Conservation (phyloP, 2,888 invertebrate genomes). For the Troides aeacus region DNA sequence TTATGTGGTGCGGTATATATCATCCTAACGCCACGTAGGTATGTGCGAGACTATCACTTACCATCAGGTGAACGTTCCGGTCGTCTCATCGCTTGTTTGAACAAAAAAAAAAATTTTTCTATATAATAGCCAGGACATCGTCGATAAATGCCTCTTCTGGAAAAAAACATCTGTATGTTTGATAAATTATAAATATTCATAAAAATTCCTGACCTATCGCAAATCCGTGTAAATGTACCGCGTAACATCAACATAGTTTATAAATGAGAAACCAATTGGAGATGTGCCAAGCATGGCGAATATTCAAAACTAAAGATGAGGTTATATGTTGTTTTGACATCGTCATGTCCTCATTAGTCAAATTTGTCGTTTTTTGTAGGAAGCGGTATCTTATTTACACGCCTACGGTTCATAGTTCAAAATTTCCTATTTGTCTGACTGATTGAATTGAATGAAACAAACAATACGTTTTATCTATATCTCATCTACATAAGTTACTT, state of each 20-base stretch:
- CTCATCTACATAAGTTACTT: neutral
- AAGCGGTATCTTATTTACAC: slow-evolving; percentile 4
- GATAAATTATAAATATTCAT: too few relatives aligned
- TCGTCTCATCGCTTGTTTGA: too few relatives aligned
- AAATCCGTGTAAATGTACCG: slow-evolving; percentile 8
- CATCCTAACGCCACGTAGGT: too few relatives aligned
- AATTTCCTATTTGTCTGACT: neutral
- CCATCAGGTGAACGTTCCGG: too few relatives aligned
- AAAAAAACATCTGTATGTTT: too few relatives aligned
- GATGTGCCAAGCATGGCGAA: slow-evolving; percentile 10
- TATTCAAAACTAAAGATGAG: slow-evolving; percentile 3
- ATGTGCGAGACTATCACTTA: too few relatives aligned
- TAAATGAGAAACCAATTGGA: slow-evolving; percentile 10
- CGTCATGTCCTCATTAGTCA: slow-evolving; percentile 2
- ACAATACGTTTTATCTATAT: neutral
- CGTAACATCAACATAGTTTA: neutral
- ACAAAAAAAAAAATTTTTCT: too few relatives aligned
- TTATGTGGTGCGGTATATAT: too few relatives aligned
- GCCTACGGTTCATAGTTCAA: slow-evolving; percentile 4
- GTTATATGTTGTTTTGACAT: slow-evolving; percentile 1
- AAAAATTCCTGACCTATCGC: slow-evolving; percentile 10
- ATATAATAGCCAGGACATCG: too few relatives aligned
- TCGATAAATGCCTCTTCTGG: too few relatives aligned
- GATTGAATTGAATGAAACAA: slow-evolving; percentile 15
- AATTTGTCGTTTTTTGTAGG: slow-evolving; percentile 7